A percentile compares a stretch with the other conserved stretches of the same genome.
Evolutionary conservation across 2,113 vertebrate genomes (phyloP).

Genomic region (Cyanoderma ruficeps): DNA sequence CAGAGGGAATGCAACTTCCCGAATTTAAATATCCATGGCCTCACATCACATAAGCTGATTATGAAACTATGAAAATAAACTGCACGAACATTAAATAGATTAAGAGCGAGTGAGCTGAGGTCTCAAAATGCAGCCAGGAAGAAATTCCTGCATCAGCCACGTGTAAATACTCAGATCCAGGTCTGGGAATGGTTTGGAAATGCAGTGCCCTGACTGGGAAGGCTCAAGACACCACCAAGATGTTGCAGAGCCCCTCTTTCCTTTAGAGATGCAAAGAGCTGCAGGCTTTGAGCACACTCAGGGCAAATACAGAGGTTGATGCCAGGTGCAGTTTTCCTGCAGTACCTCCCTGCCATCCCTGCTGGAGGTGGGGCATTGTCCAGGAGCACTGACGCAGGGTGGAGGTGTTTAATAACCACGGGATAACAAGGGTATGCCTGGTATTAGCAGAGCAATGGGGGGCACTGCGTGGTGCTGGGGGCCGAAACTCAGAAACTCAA

Average conservation of each 20-base stretch:
- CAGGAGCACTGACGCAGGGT: too few species aligned
- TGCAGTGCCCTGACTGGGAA: background rate
- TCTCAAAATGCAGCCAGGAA: background rate
- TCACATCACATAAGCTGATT: background rate
- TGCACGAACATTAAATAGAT: background rate
- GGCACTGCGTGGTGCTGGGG: fast-evolving
- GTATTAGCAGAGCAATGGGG: background rate
- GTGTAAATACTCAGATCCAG: background rate
- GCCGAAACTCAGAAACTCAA: background rate
- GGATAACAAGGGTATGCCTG: fast-evolving
- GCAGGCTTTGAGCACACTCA: fast-evolving
- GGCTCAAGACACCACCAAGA: background rate
- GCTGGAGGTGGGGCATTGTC: background rate
- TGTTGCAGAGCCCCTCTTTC: background rate
- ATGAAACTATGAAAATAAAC: background rate
- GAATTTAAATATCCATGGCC: background rate
- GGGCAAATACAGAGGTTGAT: background rate
- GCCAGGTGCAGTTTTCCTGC: background rate
- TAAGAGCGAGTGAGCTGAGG: background rate
- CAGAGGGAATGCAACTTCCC: background rate
- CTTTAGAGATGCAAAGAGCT: background rate
- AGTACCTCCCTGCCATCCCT: background rate
- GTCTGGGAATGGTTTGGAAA: background rate
- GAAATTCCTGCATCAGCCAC: background rate
- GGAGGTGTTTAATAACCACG: fast-evolving